A percentile compares a stretch with the other conserved stretches of the same genome.
phyloP scores from a whole-genome alignment of 2,797 vertebrate species.

The Fistularia commersonii region DNA sequence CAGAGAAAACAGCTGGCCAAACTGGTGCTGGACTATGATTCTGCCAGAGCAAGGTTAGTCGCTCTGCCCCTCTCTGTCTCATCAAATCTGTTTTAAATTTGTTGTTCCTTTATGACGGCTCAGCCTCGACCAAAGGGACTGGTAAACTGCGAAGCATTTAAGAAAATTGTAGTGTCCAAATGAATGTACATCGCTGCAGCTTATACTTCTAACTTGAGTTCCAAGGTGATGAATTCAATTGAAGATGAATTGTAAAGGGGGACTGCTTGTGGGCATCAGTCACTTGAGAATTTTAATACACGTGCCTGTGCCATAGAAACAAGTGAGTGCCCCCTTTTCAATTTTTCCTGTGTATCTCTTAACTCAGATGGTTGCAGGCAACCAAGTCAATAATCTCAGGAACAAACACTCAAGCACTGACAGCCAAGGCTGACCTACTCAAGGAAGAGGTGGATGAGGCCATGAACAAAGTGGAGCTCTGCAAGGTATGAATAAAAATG shows the following conservation, averaged over 20 bases:
- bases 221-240: too few species aligned
- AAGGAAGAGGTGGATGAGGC: conserved; percentile 99
- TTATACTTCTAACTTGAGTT: too few species aligned
- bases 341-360: background rate
- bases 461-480: conserved; percentile 96
- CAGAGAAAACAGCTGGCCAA: conserved; percentile 95
- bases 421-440: conserved; percentile 93
- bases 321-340: background rate
- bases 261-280: background rate
- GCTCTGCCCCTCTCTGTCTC: background rate
- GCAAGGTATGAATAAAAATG: conserved; percentile 80
- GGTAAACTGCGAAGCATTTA: background rate
- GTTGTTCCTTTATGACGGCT: too few species aligned
- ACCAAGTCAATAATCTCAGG: conserved; percentile 95
- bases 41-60: conserved; percentile 88
- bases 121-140: background rate
- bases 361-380: conserved; percentile 91
- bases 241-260: too few species aligned
- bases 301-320: background rate
- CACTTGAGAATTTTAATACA: background rate
- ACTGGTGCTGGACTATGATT: conserved; percentile 96
- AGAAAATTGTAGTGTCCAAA: too few species aligned
- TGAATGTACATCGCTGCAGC: too few species aligned
- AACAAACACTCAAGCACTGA: conserved; percentile 96
- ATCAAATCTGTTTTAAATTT: too few species aligned